Evolutionary conservation across 2,888 invertebrate species (phyloP).

Genomic region (Tenthredo amoena): DNA sequence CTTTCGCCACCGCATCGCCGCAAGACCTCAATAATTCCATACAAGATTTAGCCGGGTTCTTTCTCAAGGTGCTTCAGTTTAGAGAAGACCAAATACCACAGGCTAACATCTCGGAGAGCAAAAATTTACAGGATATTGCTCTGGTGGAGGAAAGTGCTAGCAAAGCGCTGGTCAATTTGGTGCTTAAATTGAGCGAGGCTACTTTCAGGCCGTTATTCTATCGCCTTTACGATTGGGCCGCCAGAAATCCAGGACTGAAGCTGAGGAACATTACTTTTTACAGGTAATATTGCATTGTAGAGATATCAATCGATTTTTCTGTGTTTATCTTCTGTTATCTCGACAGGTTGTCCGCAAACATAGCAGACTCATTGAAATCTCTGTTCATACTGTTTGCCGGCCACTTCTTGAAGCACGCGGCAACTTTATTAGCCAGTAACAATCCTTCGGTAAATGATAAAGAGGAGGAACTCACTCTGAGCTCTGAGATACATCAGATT

Average conservation of each 20-base stretch:
- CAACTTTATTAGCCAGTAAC: conserved; percentile 85
- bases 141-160: conserved; percentile 87
- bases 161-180: conserved; percentile 88
- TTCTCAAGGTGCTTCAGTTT: conserved; percentile 86
- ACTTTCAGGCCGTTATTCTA: conserved; percentile 94
- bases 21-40: conserved; percentile 84
- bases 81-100: conserved; percentile 79
- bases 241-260: conserved; percentile 82
- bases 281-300: conserved; percentile 77
- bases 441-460: conserved; percentile 82
- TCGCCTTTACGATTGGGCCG: conserved; percentile 93
- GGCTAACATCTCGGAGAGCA: conserved; percentile 33
- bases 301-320: neutral
- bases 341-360: conserved; percentile 85
- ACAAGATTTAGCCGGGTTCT: conserved; percentile 86
- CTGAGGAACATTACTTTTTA: conserved; percentile 91
- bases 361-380: conserved; percentile 91
- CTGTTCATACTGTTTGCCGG: conserved; percentile 95
- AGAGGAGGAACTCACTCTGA: conserved; percentile 80
- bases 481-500: conserved; percentile 69
- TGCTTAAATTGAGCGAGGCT: conserved; percentile 93
- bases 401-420: conserved; percentile 90
- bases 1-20: conserved; percentile 83
- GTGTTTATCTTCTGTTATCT: conserved; percentile 34
- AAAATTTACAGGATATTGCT: conserved; percentile 78